Conservation (phyloP, 2,797 vertebrate species). For the Paguma larvata region DNA sequence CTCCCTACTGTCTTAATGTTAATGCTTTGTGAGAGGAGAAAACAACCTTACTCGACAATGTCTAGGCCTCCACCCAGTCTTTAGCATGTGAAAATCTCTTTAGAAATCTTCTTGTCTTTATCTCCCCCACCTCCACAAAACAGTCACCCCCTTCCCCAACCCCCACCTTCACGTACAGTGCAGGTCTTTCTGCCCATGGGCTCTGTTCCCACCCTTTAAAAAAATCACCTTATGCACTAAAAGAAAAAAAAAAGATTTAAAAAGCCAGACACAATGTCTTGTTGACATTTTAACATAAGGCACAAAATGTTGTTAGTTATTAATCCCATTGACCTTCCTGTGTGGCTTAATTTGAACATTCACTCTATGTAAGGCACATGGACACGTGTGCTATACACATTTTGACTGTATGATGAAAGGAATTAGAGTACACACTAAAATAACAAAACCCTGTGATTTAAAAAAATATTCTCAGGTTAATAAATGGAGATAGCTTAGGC, state of each 20-base stretch:
- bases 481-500: neutral
- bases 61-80: too few species aligned
- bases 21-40: too few species aligned
- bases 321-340: neutral
- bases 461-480: neutral
- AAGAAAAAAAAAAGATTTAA: neutral
- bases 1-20: too few species aligned
- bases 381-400: neutral
- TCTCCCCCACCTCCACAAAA: too few species aligned
- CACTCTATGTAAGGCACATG: neutral
- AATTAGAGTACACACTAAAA: neutral
- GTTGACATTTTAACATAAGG: neutral
- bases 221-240: too few species aligned
- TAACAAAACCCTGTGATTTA: neutral
- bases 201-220: too few species aligned
- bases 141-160: too few species aligned
- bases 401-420: neutral
- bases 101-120: too few species aligned
- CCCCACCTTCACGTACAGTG: too few species aligned
- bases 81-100: too few species aligned
- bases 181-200: too few species aligned
- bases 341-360: neutral
- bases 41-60: too few species aligned
- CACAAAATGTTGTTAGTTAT: neutral
- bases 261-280: neutral